Conservation (phyloP, 2,888 invertebrate species). For the Ochropleura plecta region DNA sequence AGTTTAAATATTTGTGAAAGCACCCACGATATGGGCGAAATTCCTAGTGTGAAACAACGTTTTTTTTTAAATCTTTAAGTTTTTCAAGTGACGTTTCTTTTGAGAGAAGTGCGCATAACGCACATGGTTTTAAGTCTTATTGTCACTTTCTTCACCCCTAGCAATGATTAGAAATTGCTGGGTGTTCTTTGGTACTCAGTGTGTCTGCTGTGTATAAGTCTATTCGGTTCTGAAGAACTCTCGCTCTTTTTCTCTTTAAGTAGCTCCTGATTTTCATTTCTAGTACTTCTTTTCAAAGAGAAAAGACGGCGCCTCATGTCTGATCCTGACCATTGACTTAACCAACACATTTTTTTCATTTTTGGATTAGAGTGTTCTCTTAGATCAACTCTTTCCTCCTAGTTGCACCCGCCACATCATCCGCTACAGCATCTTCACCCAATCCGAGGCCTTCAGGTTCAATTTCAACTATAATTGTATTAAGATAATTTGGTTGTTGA, state of each 20-base stretch:
- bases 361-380: neutral
- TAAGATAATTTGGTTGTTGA: conserved; percentile 37
- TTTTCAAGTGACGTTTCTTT: neutral
- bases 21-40: no score
- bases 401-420: no score
- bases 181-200: neutral
- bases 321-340: neutral
- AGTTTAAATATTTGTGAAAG: no score
- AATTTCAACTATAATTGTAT: conserved; percentile 47
- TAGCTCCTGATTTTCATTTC: neutral
- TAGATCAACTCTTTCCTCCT: neutral
- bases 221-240: no score
- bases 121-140: neutral
- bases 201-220: neutral
- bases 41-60: no score
- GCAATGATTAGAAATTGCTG: neutral
- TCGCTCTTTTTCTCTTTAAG: neutral
- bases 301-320: neutral
- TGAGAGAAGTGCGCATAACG: rapidly evolving
- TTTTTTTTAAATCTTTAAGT: neutral
- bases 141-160: no score
- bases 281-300: neutral
- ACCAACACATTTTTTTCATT: neutral
- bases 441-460: neutral
- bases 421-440: neutral